Evolutionary conservation across 2,113 vertebrate species (phyloP), one percentile per base, ranked within the genome.

Genomic region (Girardinichthys multiradiatus): DNA sequence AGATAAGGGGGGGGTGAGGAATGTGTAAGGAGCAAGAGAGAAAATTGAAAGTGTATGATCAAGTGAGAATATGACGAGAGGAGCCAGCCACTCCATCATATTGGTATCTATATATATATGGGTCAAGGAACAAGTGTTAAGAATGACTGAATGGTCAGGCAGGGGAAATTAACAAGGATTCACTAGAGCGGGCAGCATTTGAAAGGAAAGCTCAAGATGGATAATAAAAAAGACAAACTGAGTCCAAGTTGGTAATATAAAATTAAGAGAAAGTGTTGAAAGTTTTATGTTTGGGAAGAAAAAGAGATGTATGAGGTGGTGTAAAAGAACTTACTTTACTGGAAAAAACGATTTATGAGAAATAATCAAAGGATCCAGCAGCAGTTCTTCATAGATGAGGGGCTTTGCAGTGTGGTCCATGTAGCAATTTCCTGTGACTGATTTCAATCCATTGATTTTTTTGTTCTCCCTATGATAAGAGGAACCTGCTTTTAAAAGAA

Each of bases 11-110:
- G 27, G 8, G 66, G 21, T 54, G 48, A 54, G 27, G 39, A 66
- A 15, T 31, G 54, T 19, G 26, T 37, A 42, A 24, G 60, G 65
- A 74, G 33, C 9, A 17, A 60, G 33, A 60, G 51, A 27, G 35
- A 59, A 60, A 77, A 13, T 54, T 65, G 51, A 68, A 69, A 66
- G 59, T 75, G 45, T 35, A 70, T 28, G 63, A 77, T 72, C 21
- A 64, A 76, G 75, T 2, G 21, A 33, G 57, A 63, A 51, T 57
- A 28, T 54, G 45, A 35, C 65, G 51, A 19, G 30, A 64, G 71
- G 48, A 35, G 15, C 57, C 24, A 0, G n/a, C 33, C 54, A 33
- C 35, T 81, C 10, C 37, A 30, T 79, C 74, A 76, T 61, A 21
- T 58, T 58, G 24, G 28, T 54, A 54, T 54, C 48, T 31, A 29